Conservation (phyloP, 2,113 vertebrate genomes). For the Podiceps cristatus region DNA sequence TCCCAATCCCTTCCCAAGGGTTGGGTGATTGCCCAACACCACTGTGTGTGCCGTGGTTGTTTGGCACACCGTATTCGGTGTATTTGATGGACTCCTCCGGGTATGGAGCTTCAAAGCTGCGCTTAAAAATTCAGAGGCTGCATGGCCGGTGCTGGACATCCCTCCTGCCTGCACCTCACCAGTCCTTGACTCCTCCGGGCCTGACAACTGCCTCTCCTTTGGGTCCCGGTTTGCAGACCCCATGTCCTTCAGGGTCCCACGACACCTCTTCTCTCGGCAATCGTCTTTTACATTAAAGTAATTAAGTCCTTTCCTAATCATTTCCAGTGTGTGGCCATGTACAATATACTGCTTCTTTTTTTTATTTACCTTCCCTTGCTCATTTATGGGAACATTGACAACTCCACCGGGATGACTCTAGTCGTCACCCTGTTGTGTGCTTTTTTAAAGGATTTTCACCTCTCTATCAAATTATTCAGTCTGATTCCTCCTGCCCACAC, state of each 20-base stretch:
- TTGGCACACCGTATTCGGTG: rapidly evolving
- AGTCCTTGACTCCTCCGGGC: neutral
- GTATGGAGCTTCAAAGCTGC: neutral
- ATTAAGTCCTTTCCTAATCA: neutral
- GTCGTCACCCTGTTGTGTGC: too few relatives aligned
- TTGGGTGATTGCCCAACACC: rapidly evolving
- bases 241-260: rapidly evolving
- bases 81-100: neutral
- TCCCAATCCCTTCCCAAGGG: neutral
- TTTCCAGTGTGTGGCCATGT: neutral
- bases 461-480: neutral
- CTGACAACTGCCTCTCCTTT: neutral
- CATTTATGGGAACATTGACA: neutral
- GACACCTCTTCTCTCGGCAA: neutral
- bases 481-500: neutral
- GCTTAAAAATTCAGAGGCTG: neutral
- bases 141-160: neutral
- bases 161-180: neutral
- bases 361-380: neutral
- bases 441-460: neutral
- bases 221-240: neutral
- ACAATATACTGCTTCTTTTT: neutral
- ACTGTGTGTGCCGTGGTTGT: neutral
- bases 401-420: neutral
- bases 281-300: neutral